Percentiles rank a stretch among this genome's conserved stretches.
Conservation (phyloP, 2,888 invertebrate genomes). For the Agrochola litura region DNA sequence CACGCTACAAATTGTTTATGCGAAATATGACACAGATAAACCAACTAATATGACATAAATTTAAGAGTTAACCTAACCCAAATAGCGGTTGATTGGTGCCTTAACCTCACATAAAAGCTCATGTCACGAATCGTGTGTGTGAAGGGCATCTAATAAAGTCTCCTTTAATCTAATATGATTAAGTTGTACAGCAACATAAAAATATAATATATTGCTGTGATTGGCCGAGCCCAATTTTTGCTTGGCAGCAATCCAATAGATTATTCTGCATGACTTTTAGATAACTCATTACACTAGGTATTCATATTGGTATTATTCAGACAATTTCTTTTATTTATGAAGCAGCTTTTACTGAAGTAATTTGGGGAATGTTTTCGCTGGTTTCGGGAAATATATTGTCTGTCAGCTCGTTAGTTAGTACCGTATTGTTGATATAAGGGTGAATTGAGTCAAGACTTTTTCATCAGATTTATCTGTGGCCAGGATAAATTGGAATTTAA, state of each 20-base stretch:
- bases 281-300: conserved; percentile 55
- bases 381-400: conserved; percentile 40
- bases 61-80: conserved; percentile 56
- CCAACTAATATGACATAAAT: conserved; percentile 60
- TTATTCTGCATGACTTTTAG: conserved; percentile 57
- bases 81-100: conserved; percentile 58
- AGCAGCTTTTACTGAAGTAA: conserved; percentile 50
- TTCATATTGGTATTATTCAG: conserved; percentile 54
- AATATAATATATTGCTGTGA: conserved; percentile 43
- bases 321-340: conserved; percentile 61
- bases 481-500: background rate
- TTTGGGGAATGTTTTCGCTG: conserved; percentile 38
- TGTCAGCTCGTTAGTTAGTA: conserved; percentile 20
- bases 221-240: conserved; percentile 44
- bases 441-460: background rate
- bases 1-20: conserved; percentile 59
- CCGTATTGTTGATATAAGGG: background rate
- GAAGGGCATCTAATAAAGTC: conserved; percentile 58
- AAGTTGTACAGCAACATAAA: conserved; percentile 57
- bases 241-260: conserved; percentile 61
- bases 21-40: conserved; percentile 65
- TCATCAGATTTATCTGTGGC: background rate
- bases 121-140: conserved; percentile 44
- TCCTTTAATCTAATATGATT: conserved; percentile 53
- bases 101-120: conserved; percentile 56